Evolutionary conservation across 2,113 vertebrate species (phyloP).

Genomic region (Tapirus terrestris): DNA sequence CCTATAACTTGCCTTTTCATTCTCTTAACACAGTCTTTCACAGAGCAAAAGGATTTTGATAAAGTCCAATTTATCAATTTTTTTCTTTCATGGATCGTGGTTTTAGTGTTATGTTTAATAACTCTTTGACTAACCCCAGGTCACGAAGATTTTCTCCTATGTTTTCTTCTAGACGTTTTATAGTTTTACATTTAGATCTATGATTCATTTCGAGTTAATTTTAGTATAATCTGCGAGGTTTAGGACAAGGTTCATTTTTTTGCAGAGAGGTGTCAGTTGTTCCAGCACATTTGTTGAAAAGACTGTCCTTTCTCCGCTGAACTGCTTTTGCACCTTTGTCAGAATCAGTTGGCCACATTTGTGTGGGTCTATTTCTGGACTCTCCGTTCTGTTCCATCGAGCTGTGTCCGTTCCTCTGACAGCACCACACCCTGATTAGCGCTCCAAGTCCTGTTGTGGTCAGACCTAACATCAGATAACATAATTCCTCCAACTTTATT

Average conservation of each 20-base stretch:
- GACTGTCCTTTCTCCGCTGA: background rate
- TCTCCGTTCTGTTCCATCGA: background rate
- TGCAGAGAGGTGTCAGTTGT: background rate
- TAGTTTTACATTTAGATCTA: background rate
- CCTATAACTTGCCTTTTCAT: background rate
- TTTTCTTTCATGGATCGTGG: background rate
- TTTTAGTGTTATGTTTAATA: background rate
- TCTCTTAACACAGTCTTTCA: background rate
- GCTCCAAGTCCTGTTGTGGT: background rate
- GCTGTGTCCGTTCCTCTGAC: background rate
- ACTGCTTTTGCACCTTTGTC: background rate
- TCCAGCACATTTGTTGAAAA: background rate
- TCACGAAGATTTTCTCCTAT: background rate
- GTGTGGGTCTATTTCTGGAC: background rate
- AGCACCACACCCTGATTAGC: background rate
- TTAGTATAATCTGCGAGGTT: background rate
- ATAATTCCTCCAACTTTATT: background rate
- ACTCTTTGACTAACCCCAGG: background rate
- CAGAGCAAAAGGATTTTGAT: background rate
- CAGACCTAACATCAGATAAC: background rate
- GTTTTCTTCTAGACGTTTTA: background rate
- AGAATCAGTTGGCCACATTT: background rate
- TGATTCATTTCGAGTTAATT: background rate
- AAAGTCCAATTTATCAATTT: background rate
- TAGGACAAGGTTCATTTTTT: background rate